Evolutionary conservation across 2,113 vertebrate species (phyloP), one percentile per base, ranked within the genome.

Genomic region (Archocentrus centrarchus): DNA sequence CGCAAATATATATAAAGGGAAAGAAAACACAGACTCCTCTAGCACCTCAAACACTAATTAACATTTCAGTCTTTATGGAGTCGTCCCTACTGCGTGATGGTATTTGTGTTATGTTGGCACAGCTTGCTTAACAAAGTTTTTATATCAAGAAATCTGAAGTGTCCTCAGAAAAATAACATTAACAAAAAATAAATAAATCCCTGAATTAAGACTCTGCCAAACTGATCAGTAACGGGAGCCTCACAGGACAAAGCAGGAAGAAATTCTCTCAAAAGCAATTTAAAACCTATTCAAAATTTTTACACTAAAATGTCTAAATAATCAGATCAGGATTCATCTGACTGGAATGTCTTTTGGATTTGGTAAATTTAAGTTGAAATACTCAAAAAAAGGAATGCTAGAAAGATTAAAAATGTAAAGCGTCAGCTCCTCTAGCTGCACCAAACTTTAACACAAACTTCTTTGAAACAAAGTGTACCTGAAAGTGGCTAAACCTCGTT

Each of bases 291-390:
- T 18, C 53, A 79, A 85, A 86, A 24, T 18, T 41, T 81, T 57
- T 81, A 64, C 8, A 20, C 53, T 59, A 76, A 80, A 70, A 68
- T 47, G 64, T 57, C 66, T 61, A 79, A 59, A 66, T 68, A 22
- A 75, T 53, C 64, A 44, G 63, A 79, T 81, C 37, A 68, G 75
- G 61, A 70, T 83, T 61, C 20, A 44, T 81, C 76, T 61, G 70
- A 81, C 57, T 75, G 82, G 88, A 92, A 89, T 88, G 89, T 88
- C 27, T 76, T 86, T 81, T 61, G 39, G 81, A 86, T 91, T 84
- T 87, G 68, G 41, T 91, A 39, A 83, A 92, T 75, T 75, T 27
- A 78, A 79, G 22, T 37, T 15, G 15, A 86, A 88, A 83, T 83
- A 60, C 7, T 61, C 4, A 75, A 77, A 81, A 89, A 89, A 44